phyloP scores from a whole-genome alignment of 2,888 invertebrate species.

The Coremacera marginata region DNA sequence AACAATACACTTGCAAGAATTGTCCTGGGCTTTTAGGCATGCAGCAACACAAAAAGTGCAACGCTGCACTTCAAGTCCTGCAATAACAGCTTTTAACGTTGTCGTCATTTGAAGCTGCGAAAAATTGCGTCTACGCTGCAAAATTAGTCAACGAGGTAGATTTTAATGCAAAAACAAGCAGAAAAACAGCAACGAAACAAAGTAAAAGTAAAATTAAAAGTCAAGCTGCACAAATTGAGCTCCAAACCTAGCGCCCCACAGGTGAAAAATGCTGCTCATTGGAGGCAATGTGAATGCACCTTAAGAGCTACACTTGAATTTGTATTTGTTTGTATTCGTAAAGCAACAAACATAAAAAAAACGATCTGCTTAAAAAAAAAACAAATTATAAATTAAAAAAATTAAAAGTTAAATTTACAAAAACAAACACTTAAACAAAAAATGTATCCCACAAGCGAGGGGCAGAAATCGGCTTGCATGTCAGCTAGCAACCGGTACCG shows the following conservation, averaged over 20 bases:
- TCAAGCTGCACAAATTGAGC: conserved; percentile 21
- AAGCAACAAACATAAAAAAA: conserved; percentile 4
- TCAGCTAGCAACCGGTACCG: background rate
- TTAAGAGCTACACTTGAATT: conserved; percentile 31
- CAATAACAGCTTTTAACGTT: conserved; percentile 10
- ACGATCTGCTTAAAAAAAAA: background rate
- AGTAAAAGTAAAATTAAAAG: conserved; percentile 13
- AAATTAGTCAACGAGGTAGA: conserved; percentile 25
- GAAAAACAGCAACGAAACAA: background rate
- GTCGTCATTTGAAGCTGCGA: conserved; percentile 10
- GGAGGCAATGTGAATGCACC: conserved; percentile 34
- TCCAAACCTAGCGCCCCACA: background rate
- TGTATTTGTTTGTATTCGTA: conserved; percentile 19
- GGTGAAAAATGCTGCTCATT: conserved; percentile 28
- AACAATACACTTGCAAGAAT: background rate
- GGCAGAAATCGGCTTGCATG: background rate
- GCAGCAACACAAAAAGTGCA: conserved; percentile 41
- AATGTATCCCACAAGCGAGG: conserved; percentile 11
- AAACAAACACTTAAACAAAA: conserved; percentile 18
- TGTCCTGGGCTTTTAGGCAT: conserved; percentile 17
- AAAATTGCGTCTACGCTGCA: conserved; percentile 36
- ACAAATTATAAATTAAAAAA: conserved; percentile 4
- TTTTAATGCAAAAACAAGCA: conserved; percentile 21
- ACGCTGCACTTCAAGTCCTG: conserved; percentile 37
- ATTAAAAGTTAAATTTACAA: background rate